phyloP scores from a whole-genome alignment of 2,797 vertebrate genomes.

The Centroberyx gerrardi region DNA sequence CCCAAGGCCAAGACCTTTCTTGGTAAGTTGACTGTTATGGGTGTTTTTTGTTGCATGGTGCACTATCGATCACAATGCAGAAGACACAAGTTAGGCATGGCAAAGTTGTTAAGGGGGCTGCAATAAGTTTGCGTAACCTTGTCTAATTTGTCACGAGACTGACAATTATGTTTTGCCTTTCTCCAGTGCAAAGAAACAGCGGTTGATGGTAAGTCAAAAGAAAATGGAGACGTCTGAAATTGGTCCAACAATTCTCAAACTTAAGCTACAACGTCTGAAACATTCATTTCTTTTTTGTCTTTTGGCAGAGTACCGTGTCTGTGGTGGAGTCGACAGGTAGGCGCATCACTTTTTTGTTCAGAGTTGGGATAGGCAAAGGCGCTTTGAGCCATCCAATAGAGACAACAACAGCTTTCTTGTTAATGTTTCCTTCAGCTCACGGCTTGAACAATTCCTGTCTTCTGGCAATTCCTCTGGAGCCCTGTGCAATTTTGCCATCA shows the following conservation, averaged over 20 bases:
- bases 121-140: neutral
- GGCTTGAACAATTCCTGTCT: conserved; percentile 1
- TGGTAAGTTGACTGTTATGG: conserved; percentile 27
- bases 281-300: neutral
- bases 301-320: conserved; percentile 52
- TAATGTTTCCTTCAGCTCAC: conserved; percentile 20
- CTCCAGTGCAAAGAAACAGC: conserved; percentile 44
- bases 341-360: neutral
- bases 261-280: conserved; percentile 8
- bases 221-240: neutral
- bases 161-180: conserved; percentile 34
- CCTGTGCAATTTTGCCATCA: conserved; percentile 61
- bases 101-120: neutral
- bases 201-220: conserved; percentile 47
- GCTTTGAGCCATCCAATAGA: neutral
- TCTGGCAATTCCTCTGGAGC: conserved; percentile 9
- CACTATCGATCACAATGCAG: neutral
- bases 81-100: neutral
- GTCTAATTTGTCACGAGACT: neutral
- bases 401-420: neutral
- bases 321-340: conserved; percentile 28
- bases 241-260: neutral
- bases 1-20: conserved; percentile 22
- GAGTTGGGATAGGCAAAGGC: neutral
- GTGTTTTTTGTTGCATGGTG: neutral